A percentile compares a stretch with the other conserved stretches of the same genome.
Evolutionary conservation across 2,888 invertebrate genomes (phyloP).

Genomic region (Drosophila suboccidentalis): DNA sequence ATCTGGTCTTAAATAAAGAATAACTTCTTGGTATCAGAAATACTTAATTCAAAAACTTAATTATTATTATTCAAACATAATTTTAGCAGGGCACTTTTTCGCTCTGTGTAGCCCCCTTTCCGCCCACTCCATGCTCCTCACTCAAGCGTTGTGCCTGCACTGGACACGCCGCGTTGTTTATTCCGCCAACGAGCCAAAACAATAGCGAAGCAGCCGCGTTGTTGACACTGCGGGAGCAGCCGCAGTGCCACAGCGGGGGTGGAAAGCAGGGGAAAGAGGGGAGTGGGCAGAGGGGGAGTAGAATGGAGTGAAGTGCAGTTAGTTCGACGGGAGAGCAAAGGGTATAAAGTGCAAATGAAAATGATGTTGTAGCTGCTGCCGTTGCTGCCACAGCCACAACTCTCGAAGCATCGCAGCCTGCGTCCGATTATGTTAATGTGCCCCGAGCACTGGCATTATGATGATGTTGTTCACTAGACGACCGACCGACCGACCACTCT

Average conservation of each 20-base stretch:
- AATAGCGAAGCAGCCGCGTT: constrained; percentile 60
- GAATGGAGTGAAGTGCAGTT: neutral
- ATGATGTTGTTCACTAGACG: constrained; percentile 73
- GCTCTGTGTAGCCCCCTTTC: neutral
- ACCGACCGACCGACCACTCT: constrained; percentile 53
- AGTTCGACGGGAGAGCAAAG: constrained; percentile 3
- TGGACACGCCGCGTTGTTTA: constrained; percentile 77
- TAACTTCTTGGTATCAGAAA: too few relatives aligned
- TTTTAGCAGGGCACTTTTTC: too few relatives aligned
- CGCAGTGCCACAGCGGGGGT: constrained; percentile 5
- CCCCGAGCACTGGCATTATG: constrained; percentile 72
- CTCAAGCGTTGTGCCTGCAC: constrained; percentile 53
- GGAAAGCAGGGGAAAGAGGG: neutral
- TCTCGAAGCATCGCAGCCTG: constrained; percentile 44
- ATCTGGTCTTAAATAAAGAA: too few relatives aligned
- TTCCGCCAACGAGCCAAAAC: constrained; percentile 72
- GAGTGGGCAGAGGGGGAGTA: neutral
- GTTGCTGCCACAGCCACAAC: constrained; percentile 22
- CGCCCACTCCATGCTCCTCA: neutral
- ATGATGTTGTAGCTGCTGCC: constrained; percentile 30
- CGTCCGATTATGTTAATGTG: constrained; percentile 76
- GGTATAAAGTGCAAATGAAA: constrained; percentile 70
- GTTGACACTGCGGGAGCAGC: constrained; percentile 49
- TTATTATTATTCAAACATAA: too few relatives aligned
- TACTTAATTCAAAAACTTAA: too few relatives aligned